Base-by-base conservation (phyloP, 2,113 vertebrate species). In the Apodemus sylvaticus region DNA sequence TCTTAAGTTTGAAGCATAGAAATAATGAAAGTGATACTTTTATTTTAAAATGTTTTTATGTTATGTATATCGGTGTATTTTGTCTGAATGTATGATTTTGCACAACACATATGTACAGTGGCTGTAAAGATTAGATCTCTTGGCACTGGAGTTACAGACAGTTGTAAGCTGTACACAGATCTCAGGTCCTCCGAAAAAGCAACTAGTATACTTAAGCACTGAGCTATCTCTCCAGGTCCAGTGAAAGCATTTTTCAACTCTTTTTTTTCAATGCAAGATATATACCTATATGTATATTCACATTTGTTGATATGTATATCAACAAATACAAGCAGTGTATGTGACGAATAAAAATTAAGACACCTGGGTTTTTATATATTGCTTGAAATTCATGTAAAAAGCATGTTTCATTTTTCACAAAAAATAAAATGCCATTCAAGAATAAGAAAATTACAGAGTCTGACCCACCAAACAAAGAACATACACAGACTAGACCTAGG, bases 1-100 rank as follows among this genome's bases (percentile, higher is more conserved):
- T 89, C 70, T 60, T 29, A 51, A 71, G 13, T 62, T 89, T 85
- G 93, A 95, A 93, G 85, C 62, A 20, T 68, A 91, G 19, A 71
- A 83, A 86, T 17, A 85, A 89, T 45, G 39, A 71, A 17, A 45
- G 9, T 76, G 55, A 42, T 36, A 20, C n/a, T n/a, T 82, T 78
- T 62, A 73, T 89, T 48, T 45, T 55, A 12, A 89, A 85, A 89
- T 4, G 11, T 45, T 76, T 64, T 86, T 62, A 92, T 12, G 34
- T 36, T 36, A 36, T 58, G 10, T 81, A 19, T 39, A 22, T 39
- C 19, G 11, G 36, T 58, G 5, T 58, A 3, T 24, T 58, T 58
- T 58, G 34, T 1, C 76, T 78, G 29, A 2, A 13, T 55, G 51
- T n/a, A 55, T 55, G 9, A 12, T 79, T 79, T 55, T n/a, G 77